Base-by-base conservation (phyloP, 2,113 vertebrate genomes). In the Bagarius yarrelli region DNA sequence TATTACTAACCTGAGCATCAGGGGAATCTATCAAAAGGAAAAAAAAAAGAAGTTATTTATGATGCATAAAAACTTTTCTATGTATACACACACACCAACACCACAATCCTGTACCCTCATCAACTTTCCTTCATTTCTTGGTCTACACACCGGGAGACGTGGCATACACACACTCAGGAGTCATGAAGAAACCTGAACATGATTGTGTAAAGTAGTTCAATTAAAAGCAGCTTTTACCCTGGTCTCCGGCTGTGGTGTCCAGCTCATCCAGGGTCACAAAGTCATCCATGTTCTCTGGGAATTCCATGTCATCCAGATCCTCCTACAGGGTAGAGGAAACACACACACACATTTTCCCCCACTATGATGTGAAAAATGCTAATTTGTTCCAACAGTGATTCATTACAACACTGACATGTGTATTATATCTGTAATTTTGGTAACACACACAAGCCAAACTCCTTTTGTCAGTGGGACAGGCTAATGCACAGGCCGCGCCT, bases 191-290 rank as follows among this genome's bases (percentile, higher is more conserved):
- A 34, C 34, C 30, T 8, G 32, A 12, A 67, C 1, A 32, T 40
- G 64, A 11, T 40, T 15, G 64, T n/a, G 34, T n/a, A 25, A 53
- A 44, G 32, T 30, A 27, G 9, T 25, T 13, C 21, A 55, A 27
- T 1, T n/a, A 5, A 5, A n/a, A 63, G 18, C 57, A 21, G 47
- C 25, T n/a, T 63, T 1, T 78, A 84, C 83, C 83, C 0, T 74
- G 27, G 47, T 76, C 77, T 52, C 23, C 70, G 4, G 81, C 50
- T 1, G 73, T 83, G 81, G 21, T 78, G 70, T 93, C 94, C 86
- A 95, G 91, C 87, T 95, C 94, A 84, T 95, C 94, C 55, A 95
- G 88, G 81, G 92, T 95, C 81, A 96, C 95, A 81, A 95, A 95
- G 67, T 94, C 93, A 85, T 96, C 94, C 89, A 95, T 92, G 88